phyloP scores from a whole-genome alignment of 2,113 vertebrate genomes.

The Jaculus jaculus region DNA sequence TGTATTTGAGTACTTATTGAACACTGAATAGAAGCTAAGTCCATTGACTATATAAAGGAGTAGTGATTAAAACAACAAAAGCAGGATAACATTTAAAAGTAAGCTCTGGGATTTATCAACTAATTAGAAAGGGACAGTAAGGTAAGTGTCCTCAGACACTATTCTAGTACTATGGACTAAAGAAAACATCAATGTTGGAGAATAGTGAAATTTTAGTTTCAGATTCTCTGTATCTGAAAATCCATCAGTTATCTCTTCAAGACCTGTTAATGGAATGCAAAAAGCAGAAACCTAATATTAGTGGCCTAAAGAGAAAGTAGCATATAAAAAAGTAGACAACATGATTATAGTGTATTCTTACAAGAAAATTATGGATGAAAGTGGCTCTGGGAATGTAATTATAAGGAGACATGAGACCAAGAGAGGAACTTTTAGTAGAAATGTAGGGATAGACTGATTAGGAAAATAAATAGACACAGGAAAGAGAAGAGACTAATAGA shows the following conservation, averaged over 20 bases:
- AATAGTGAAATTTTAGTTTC: neutral
- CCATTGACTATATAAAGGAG: neutral
- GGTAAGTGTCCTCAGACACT: neutral
- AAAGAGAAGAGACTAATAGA: neutral
- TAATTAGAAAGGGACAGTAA: neutral
- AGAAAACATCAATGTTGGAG: neutral
- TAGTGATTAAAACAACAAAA: neutral
- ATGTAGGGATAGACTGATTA: neutral
- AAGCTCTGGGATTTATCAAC: neutral
- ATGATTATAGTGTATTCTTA: neutral
- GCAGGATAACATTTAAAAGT: neutral
- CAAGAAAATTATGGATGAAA: neutral
- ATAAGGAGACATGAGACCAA: neutral
- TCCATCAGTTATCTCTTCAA: neutral
- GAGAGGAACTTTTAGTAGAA: neutral
- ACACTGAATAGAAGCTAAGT: neutral
- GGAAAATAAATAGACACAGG: neutral
- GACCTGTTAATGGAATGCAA: neutral
- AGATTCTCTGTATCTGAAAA: rapidly evolving
- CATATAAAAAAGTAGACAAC: neutral
- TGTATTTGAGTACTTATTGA: conserved; percentile 19
- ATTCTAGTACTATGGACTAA: neutral
- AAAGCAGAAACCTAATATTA: neutral
- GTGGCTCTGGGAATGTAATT: neutral
- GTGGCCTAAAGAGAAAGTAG: too few species aligned